These are phyloP conservation scores for Malthinus flaveolus DNA, from an alignment of 2,888 invertebrate genomes.

Conservation along the genomic window DNA sequence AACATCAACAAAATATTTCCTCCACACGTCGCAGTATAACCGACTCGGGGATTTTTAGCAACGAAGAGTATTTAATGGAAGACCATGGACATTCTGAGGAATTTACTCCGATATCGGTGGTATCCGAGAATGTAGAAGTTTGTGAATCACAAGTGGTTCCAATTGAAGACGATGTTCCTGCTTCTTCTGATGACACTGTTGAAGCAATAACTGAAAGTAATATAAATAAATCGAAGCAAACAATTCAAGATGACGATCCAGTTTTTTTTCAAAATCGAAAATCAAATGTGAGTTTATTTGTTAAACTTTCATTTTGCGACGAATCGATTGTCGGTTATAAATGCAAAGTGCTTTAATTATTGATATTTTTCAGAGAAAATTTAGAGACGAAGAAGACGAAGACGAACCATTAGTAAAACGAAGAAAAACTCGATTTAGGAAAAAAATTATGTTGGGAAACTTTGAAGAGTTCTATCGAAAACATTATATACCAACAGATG, in stretches of 20 bases:
- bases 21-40: conserved; percentile 5
- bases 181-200: not conserved
- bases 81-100: not conserved
- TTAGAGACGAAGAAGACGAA: conserved; percentile 1
- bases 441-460: conserved; percentile 28
- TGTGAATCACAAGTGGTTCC: no score
- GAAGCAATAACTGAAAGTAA: not conserved
- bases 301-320: not conserved
- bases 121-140: no score
- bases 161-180: not conserved
- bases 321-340: not conserved
- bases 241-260: not conserved
- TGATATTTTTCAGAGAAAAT: conserved; percentile 4
- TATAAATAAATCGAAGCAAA: no score
- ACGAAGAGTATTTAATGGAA: not conserved
- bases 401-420: not conserved
- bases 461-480: conserved; percentile 27
- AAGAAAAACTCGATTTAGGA: conserved; percentile 10
- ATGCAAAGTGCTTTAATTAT: not conserved
- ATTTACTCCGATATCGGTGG: not conserved
- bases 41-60: conserved; percentile 15
- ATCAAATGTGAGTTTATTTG: not conserved
- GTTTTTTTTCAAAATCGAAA: not conserved
- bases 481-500: conserved; percentile 35
- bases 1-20: not conserved